phyloP scores from a whole-genome alignment of 2,797 vertebrate genomes.

The Diplodus puntazzo region DNA sequence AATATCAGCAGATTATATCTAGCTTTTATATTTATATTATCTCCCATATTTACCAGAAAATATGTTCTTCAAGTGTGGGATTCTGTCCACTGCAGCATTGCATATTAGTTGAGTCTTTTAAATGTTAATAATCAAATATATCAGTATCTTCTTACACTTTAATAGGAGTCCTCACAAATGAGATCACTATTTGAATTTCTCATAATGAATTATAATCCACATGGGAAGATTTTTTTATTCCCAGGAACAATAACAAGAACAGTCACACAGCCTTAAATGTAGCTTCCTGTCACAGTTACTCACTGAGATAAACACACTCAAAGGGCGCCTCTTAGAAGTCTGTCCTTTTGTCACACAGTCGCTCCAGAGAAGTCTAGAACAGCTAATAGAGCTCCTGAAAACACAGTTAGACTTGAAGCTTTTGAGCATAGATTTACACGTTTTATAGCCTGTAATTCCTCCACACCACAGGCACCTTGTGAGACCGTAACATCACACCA shows the following conservation, averaged over 20 bases:
- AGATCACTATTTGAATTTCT: not conserved
- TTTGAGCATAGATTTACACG: conserved; percentile 12
- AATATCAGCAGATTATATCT: too few relatives aligned
- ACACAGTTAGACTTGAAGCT: not conserved
- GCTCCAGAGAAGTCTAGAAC: not conserved
- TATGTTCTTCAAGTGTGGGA: not conserved
- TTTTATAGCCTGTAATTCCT: not conserved
- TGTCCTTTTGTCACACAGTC: not conserved
- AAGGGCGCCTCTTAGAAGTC: not conserved
- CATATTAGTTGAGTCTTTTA: not conserved
- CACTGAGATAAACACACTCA: not conserved
- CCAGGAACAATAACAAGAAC: not conserved
- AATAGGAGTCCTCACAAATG: not conserved
- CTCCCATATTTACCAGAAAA: not conserved
- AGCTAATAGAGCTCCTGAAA: not conserved
- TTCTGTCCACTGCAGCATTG: too few relatives aligned
- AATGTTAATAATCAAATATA: not conserved
- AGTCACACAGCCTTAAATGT: not conserved
- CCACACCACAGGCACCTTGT: not conserved
- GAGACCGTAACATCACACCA: conserved; percentile 21
- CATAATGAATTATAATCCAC: not conserved
- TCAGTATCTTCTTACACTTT: not conserved
- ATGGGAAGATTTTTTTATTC: not conserved
- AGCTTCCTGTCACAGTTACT: conserved; percentile 6
- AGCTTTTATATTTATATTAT: too few relatives aligned